Evolutionary conservation across 2,888 invertebrate genomes (phyloP).

Genomic region (Plagodis pulveraria): DNA sequence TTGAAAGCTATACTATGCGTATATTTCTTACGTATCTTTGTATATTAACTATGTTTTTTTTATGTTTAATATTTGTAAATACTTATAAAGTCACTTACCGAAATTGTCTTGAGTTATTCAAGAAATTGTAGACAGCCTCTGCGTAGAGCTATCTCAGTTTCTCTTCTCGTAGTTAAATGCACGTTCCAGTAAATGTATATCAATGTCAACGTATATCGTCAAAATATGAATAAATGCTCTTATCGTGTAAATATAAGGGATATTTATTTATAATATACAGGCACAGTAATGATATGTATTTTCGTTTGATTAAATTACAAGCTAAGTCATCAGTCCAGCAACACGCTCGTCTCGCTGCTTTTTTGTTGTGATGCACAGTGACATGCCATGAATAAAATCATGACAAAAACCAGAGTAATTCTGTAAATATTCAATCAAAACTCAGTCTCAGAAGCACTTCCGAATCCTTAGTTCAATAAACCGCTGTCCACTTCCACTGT

Average conservation of each 20-base stretch:
- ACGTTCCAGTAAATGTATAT: conserved; percentile 36
- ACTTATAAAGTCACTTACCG: too few relatives aligned
- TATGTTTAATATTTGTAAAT: too few relatives aligned
- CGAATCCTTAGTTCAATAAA: conserved; percentile 41
- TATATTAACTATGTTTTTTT: too few relatives aligned
- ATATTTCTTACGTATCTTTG: too few relatives aligned
- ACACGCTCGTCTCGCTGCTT: conserved; percentile 35
- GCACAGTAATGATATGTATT: conserved; percentile 82
- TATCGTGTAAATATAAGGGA: conserved; percentile 52
- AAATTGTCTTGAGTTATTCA: not conserved
- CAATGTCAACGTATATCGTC: conserved; percentile 34
- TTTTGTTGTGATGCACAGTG: conserved; percentile 44
- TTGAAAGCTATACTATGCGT: too few relatives aligned
- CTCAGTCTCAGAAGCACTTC: conserved; percentile 39
- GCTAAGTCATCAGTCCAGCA: conserved; percentile 54
- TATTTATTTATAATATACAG: conserved; percentile 61
- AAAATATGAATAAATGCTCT: conserved; percentile 33
- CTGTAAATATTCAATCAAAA: conserved; percentile 32
- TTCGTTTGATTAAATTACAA: conserved; percentile 55
- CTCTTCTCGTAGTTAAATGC: conserved; percentile 18
- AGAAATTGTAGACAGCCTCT: conserved; percentile 17
- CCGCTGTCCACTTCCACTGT: conserved; percentile 43
- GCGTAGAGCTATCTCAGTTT: conserved; percentile 15
- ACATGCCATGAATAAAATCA: conserved; percentile 31
- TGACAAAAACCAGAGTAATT: conserved; percentile 31